phyloP scores from a whole-genome alignment of 2,888 invertebrate genomes.

The Cheilosia vulpina region DNA sequence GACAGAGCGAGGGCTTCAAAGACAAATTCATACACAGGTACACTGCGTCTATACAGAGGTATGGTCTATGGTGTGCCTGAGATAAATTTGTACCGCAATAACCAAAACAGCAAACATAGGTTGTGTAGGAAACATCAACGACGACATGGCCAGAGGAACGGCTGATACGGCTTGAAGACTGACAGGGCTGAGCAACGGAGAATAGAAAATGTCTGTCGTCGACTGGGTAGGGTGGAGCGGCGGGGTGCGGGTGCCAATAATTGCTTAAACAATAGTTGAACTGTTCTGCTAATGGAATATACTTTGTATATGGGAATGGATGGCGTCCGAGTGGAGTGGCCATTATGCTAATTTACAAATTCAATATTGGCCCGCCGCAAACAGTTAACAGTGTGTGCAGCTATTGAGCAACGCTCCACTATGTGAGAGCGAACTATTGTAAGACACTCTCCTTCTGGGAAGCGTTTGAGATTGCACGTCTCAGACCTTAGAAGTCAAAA shows the following conservation, averaged over 20 bases:
- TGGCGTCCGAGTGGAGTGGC: slow-evolving; percentile 60
- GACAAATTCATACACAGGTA: slow-evolving; percentile 31
- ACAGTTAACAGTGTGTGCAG: slow-evolving; percentile 3
- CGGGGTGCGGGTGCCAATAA: not conserved
- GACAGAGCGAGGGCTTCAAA: slow-evolving; percentile 19
- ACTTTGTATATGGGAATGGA: slow-evolving; percentile 40
- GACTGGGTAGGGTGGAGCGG: not conserved
- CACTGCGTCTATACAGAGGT: slow-evolving; percentile 20
- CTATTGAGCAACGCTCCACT: not conserved
- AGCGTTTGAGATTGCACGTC: slow-evolving; percentile 1
- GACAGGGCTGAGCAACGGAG: slow-evolving; percentile 9
- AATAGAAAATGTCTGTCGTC: slow-evolving; percentile 31
- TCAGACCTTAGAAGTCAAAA: not conserved
- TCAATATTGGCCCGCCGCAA: slow-evolving; percentile 61
- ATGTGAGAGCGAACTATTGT: not conserved
- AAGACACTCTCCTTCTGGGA: slow-evolving; percentile 9
- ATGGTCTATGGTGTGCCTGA: slow-evolving; percentile 23
- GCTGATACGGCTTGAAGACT: not conserved
- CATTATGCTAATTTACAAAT: slow-evolving; percentile 68
- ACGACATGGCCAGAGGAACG: slow-evolving; percentile 7
- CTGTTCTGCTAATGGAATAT: slow-evolving; percentile 67
- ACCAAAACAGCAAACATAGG: slow-evolving; percentile 46
- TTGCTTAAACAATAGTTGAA: slow-evolving; percentile 63
- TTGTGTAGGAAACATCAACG: slow-evolving; percentile 27
- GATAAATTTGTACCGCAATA: slow-evolving; percentile 67